phyloP scores from a whole-genome alignment of 2,113 vertebrate genomes.

The Ctenomys sociabilis region DNA sequence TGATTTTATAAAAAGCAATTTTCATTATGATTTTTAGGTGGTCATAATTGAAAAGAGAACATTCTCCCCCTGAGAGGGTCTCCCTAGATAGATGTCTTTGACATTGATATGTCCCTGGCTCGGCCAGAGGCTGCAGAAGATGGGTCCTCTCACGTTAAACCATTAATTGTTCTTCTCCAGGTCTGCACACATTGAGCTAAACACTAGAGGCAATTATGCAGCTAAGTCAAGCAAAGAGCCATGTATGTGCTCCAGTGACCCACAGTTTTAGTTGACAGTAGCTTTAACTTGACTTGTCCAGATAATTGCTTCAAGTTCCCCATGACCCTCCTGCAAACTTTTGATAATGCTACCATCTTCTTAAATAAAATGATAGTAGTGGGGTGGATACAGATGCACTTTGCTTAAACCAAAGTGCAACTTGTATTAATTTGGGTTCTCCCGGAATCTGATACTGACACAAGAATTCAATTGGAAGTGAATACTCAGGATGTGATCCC shows the following conservation, averaged over 20 bases:
- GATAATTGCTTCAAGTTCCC: constrained; percentile 67
- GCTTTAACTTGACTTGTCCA: constrained; percentile 59
- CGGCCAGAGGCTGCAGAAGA: constrained; percentile 53
- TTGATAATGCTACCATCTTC: background rate
- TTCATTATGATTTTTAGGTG: constrained; percentile 56
- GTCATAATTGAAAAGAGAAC: constrained; percentile 72
- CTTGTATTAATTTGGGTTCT: background rate
- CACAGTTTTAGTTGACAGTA: constrained; percentile 61
- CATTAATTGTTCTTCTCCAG: constrained; percentile 72
- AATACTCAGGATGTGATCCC: background rate
- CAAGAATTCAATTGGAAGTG: background rate
- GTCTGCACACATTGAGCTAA: constrained; percentile 31
- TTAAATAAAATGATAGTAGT: background rate
- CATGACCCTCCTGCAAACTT: background rate
- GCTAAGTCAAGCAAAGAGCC: constrained; percentile 61
- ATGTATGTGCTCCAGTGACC: constrained; percentile 49
- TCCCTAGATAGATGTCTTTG: constrained; percentile 56
- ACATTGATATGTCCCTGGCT: constrained; percentile 43
- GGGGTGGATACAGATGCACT: background rate
- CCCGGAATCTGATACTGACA: background rate
- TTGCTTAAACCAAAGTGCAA: background rate
- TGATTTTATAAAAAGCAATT: constrained; percentile 62
- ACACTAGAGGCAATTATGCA: constrained; percentile 73
- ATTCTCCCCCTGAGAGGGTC: constrained; percentile 49
- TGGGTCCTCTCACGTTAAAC: background rate